Conservation (phyloP, 2,797 vertebrate genomes). For the Leptoclinus maculatus region DNA sequence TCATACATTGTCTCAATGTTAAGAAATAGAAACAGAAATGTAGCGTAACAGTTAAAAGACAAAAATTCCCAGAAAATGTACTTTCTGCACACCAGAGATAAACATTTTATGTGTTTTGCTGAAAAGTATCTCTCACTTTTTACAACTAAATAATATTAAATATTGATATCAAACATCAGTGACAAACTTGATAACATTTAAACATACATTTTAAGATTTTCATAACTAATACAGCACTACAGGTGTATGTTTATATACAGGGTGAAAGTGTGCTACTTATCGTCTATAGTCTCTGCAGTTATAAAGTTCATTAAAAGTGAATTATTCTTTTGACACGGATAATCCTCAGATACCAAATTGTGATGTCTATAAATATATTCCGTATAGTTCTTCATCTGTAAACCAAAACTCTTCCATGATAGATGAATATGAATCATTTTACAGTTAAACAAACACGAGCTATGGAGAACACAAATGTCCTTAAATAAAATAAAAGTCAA, state of each 20-base stretch:
- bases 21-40: background rate
- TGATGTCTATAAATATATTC: background rate
- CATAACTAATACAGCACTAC: background rate
- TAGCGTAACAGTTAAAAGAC: background rate
- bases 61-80: background rate
- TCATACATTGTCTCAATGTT: background rate
- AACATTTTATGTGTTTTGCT: background rate
- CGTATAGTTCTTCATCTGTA: background rate
- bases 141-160: conserved; percentile 5
- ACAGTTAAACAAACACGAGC: background rate
- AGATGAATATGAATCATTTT: background rate
- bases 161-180: background rate
- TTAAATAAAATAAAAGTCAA: background rate
- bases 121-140: background rate
- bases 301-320: background rate
- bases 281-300: background rate
- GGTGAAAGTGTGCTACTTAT: background rate
- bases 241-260: background rate
- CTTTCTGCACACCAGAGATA: background rate
- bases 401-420: background rate
- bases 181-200: background rate
- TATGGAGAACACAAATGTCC: background rate
- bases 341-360: background rate
- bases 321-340: background rate
- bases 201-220: background rate